Percentiles rank a stretch among this genome's conserved stretches.
phyloP scores from a whole-genome alignment of 2,888 invertebrate genomes.

The Phengaris alcon region DNA sequence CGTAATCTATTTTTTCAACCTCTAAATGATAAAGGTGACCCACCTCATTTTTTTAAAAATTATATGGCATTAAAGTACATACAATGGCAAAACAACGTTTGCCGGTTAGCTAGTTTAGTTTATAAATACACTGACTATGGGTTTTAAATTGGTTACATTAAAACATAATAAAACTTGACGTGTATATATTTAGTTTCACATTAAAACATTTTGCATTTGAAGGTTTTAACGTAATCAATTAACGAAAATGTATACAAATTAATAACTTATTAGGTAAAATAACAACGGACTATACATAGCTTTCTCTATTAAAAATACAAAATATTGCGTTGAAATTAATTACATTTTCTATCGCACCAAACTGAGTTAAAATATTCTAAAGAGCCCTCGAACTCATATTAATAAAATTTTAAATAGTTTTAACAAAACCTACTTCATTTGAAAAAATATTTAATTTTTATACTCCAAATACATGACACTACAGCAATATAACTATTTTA shows the following conservation, averaged over 20 bases:
- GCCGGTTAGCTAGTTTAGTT: no score
- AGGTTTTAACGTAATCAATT: slow-evolving; percentile 52
- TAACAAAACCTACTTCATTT: not conserved
- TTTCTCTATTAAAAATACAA: slow-evolving; percentile 31
- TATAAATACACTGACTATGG: not conserved
- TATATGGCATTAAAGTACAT: no score
- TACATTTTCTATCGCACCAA: slow-evolving; percentile 8
- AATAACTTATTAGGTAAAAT: slow-evolving; percentile 44
- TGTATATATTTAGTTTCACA: slow-evolving; percentile 63
- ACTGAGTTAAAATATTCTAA: slow-evolving; percentile 27
- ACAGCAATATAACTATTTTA: not conserved
- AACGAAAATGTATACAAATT: slow-evolving; percentile 52
- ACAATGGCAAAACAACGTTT: no score
- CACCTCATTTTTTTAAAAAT: no score
- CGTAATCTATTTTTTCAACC: no score
- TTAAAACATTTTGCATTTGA: slow-evolving; percentile 58
- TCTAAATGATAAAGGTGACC: no score
- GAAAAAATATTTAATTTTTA: not conserved
- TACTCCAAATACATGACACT: not conserved
- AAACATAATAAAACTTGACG: slow-evolving; percentile 47
- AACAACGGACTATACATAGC: slow-evolving; percentile 35
- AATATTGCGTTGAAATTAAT: slow-evolving; percentile 32
- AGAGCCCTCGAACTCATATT: not conserved
- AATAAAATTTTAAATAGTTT: not conserved
- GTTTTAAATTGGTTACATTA: not conserved